phyloP scores from a whole-genome alignment of 1,140 invertebrate genomes.

The Telenomus remus region DNA sequence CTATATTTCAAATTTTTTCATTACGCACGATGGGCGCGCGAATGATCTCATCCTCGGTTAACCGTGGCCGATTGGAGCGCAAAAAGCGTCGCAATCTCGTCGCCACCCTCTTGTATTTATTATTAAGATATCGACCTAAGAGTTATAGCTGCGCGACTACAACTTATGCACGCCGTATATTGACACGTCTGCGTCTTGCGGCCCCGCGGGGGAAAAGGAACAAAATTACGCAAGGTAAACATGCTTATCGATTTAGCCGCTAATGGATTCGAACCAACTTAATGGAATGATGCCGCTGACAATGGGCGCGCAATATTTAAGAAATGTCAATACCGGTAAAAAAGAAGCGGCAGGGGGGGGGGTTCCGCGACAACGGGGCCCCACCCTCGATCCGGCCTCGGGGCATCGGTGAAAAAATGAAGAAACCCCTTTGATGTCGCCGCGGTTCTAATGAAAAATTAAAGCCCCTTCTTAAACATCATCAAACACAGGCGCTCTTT shows the following conservation, averaged over 20 bases:
- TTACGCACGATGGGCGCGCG: conserved; percentile 71
- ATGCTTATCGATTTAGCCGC: conserved; percentile 34
- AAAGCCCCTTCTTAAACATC: conserved; percentile 75
- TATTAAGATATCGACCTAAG: conserved; percentile 75
- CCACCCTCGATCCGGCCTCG: conserved; percentile 61
- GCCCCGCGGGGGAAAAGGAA: conserved; percentile 6
- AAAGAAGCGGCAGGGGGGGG: too few species aligned
- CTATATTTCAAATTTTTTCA: conserved; percentile 77
- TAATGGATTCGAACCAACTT: conserved; percentile 28
- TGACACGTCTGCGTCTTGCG: conserved; percentile 27
- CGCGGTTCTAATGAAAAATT: conserved; percentile 75
- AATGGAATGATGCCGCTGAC: conserved; percentile 28
- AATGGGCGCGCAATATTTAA: conserved; percentile 65
- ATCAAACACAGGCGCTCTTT: conserved; percentile 72
- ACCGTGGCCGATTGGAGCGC: conserved; percentile 32
- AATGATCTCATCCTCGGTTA: conserved; percentile 62
- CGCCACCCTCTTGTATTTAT: conserved; percentile 73
- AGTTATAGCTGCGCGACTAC: conserved; percentile 43
- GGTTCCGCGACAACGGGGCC: conserved; percentile 54
- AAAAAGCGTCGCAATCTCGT: conserved; percentile 68
- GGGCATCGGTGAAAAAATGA: conserved; percentile 72
- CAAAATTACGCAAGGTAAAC: conserved; percentile 29
- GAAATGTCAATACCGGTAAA: conserved; percentile 70
- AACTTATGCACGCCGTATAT: conserved; percentile 10
- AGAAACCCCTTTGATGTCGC: conserved; percentile 71